These are phyloP conservation scores for Leptobrachium ailaonicum DNA, from an alignment of 2,113 vertebrate species.

Conservation along the genomic window DNA sequence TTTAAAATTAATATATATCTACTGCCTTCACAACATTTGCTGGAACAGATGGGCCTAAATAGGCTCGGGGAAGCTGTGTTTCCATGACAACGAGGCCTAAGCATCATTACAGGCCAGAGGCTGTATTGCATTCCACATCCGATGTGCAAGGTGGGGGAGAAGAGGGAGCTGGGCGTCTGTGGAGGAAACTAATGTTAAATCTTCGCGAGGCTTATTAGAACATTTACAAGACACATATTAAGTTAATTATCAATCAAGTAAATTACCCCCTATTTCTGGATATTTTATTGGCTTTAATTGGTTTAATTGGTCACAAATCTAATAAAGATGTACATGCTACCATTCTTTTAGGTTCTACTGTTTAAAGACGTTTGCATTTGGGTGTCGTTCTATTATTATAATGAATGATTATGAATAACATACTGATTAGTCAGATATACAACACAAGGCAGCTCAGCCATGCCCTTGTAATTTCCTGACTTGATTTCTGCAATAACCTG, in stretches of 20 bases:
- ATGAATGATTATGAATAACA: no score
- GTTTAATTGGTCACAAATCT: no score
- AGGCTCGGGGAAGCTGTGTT: conserved; percentile 29
- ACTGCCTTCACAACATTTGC: conserved; percentile 27
- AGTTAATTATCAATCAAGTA: neutral
- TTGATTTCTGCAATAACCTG: no score
- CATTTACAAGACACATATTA: neutral
- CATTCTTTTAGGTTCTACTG: no score
- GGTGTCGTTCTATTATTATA: no score
- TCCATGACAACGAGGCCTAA: conserved; percentile 36
- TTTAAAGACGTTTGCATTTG: no score
- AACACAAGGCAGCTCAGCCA: no score
- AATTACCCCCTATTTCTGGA: no score
- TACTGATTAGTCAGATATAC: no score
- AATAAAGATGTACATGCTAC: no score
- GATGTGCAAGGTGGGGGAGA: conserved; percentile 13
- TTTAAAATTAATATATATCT: conserved; percentile 10
- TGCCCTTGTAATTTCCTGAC: no score
- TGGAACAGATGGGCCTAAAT: conserved; percentile 41
- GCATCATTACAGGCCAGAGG: conserved; percentile 36
- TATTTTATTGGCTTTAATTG: no score
- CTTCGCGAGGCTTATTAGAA: neutral
- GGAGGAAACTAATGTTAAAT: neutral
- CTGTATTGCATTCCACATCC: conserved; percentile 32
- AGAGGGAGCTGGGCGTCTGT: conserved; percentile 9